Base-by-base conservation (phyloP, 2,888 invertebrate species). In the Hirtodrosophila trivittata region DNA sequence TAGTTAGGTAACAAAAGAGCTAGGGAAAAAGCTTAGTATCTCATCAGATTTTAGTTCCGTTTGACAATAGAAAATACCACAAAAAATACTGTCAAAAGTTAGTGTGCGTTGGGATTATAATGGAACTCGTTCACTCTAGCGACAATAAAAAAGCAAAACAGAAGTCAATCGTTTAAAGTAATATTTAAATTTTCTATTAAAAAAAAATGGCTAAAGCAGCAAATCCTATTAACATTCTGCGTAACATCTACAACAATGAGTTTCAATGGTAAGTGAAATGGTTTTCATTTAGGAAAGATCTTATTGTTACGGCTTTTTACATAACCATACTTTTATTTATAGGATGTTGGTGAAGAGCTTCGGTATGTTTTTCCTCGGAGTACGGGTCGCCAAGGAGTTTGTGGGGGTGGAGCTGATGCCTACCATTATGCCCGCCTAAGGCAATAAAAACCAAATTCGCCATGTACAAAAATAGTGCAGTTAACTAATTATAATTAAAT, bases 291-390 rank as follows among this genome's bases (percentile, higher is more conserved):
- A n/a, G n/a, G n/a, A n/a, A n/a, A n/a, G n/a, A n/a, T n/a, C n/a
- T n/a, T n/a, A n/a, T n/a, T n/a, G n/a, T n/a, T n/a, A n/a, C n/a
- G n/a, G n/a, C n/a, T n/a, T n/a, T n/a, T 72, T 59, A 67, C 74
- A 71, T 77, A 77, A 77, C 76, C 74, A 38, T 49, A 62, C 67
- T 76, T 75, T 84, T 62, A 32, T n/a, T 49, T 66, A 1, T 58
- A 96, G 96, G 96, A 94, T 95, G 81, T 87, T 96, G 33, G 93
- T 96, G 43, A 96, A 96, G 91, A 96, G 96, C 89, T 92, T 95
- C 56, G 94, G 94, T n/a, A 91, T 96, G 80, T 96, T 96, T 89
- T 92, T 94, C 68, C 89, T 95, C 57, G 96, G 96, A 47, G 93
- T 97, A 4, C 93, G 94, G 67, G 93, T 96, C 80, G 96, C 96